A percentile compares a stretch with the other conserved stretches of the same genome.
These are phyloP conservation scores for Aix galericulata DNA, from an alignment of 2,113 vertebrate species.

Conservation along the genomic window DNA sequence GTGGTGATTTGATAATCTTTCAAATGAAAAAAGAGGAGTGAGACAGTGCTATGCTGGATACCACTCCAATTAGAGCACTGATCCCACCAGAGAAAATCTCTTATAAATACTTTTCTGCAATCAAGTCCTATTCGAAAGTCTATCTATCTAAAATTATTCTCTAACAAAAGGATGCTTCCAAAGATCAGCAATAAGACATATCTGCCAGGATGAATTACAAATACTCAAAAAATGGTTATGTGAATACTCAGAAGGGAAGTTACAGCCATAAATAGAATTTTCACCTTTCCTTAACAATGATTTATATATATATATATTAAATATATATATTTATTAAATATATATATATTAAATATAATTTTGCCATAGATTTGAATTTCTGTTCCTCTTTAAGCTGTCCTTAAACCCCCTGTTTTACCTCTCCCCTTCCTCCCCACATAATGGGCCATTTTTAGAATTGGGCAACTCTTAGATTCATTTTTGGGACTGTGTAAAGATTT, in stretches of 20 bases:
- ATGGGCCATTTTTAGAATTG: background rate
- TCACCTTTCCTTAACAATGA: background rate
- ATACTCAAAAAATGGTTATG: background rate
- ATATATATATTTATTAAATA: background rate
- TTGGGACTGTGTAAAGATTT: background rate
- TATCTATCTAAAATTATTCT: background rate
- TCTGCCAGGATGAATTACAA: conserved; percentile 1
- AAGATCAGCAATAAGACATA: background rate
- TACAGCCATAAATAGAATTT: background rate
- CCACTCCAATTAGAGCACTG: background rate
- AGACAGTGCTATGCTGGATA: background rate
- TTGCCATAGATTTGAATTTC: background rate
- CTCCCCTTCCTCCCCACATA: background rate
- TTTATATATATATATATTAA: background rate
- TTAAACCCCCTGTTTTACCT: background rate
- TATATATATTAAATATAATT: background rate
- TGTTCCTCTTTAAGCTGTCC: background rate
- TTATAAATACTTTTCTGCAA: background rate
- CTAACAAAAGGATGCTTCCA: background rate
- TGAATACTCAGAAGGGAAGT: background rate
- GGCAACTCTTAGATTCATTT: background rate
- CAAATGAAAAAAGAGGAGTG: background rate
- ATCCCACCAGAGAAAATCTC: background rate
- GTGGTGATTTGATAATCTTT: background rate
- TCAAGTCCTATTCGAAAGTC: background rate